Base-by-base conservation (phyloP, 2,113 vertebrate species). In the Kryptolebias marmoratus region DNA sequence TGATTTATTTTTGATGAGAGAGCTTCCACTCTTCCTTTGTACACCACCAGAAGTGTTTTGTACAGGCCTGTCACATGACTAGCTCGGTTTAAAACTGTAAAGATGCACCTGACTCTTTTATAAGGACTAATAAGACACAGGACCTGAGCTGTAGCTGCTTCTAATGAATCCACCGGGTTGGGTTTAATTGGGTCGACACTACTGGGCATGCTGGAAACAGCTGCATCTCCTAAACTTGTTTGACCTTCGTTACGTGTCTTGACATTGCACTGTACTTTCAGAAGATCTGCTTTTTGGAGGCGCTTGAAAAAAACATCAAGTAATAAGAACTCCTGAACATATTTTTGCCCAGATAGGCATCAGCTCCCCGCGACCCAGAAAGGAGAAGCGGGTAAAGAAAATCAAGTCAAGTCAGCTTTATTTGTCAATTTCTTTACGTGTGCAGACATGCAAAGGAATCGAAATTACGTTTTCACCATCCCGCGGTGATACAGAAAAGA, bases 121-220 rank as follows among this genome's bases (percentile, higher is more conserved):
- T 18, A 16, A 68, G 64, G 72, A 69, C 68, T 68, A 39, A 71
- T 65, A 68, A 81, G 75, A 69, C 49, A 61, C 49, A 50, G 8
- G 11, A 31, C 64, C 30, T 79, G 60, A 31, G 45, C 16, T 66
- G 50, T 56, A 52, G 54, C 52, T 79, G 47, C 75, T 56, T 81
- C 48, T 73, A 68, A 81, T 71, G 63, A 74, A 80, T 81, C 77
- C 50, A 47, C 65, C 52, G 32, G 10, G 42, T 28, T 48, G 30
- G 72, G 48, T 82, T 87, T 88, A 80, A 82, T 22, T 80, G 66
- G 75, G 77, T 84, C 71, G 66, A 57, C 10, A 11, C 64, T 68
- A 82, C 80, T 80, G 83, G 55, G 69, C 5, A 42, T 42, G 39
- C 39, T 42, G 39, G 5, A 42, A 10, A 42, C 4, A 42, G 39